Evolutionary conservation across 2,113 vertebrate species (phyloP).

Genomic region (Hippocampus zosterae): DNA sequence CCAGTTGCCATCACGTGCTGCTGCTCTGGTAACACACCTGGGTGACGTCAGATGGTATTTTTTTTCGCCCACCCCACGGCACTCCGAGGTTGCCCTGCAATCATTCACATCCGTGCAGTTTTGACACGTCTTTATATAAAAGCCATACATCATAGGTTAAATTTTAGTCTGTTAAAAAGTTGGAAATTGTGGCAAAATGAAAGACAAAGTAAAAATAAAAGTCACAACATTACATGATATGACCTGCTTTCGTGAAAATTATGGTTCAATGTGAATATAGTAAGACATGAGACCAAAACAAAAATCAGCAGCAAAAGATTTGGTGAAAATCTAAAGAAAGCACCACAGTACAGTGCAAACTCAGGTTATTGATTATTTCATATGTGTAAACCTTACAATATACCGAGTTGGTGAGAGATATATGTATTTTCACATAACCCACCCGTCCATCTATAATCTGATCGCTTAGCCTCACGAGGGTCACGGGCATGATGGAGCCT

Average conservation of each 20-base stretch:
- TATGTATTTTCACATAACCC: neutral
- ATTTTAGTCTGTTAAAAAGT: constrained; percentile 51
- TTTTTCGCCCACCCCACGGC: constrained; percentile 63
- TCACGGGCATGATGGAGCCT: too few relatives aligned
- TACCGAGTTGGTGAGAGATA: neutral
- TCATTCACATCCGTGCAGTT: constrained; percentile 68
- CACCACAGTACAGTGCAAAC: neutral
- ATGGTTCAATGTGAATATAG: neutral
- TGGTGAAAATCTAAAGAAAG: neutral
- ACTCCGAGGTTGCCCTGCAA: constrained; percentile 57
- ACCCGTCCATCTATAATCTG: too few relatives aligned
- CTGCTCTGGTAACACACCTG: constrained; percentile 47
- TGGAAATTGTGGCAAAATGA: constrained; percentile 45
- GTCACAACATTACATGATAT: neutral
- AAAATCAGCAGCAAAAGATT: neutral
- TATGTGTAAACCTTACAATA: neutral
- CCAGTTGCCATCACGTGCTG: constrained; percentile 36
- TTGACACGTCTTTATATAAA: constrained; percentile 75
- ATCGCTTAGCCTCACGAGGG: too few relatives aligned
- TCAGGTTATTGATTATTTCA: neutral
- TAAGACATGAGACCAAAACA: neutral
- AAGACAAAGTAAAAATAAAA: constrained; percentile 20
- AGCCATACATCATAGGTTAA: constrained; percentile 71
- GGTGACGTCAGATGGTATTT: constrained; percentile 63
- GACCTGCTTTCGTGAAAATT: neutral